Evolutionary conservation across 1,140 invertebrate genomes (phyloP), one percentile per base, ranked within the genome.

Genomic region (Drosophila baimaii): DNA sequence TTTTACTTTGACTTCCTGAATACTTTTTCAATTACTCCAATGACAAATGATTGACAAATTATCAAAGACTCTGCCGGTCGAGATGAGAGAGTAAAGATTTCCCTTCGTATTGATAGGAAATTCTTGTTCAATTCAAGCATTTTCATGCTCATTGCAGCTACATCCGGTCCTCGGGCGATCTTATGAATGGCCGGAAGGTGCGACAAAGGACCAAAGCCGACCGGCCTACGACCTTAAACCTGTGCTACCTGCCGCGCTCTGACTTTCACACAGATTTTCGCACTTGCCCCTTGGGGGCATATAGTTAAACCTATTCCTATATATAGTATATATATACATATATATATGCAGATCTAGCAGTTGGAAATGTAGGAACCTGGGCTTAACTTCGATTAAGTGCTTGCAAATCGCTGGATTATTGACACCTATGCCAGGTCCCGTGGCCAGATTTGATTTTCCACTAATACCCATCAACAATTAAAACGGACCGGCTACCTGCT

Each of bases 381-480:
- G n/a, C 31, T 89, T 90, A 89, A 89, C 85, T 90, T 90, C 57
- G 81, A 90, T 90, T 90, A 90, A 90, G 81, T 81, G 81, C 58
- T 47, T 12, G 9, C 77, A 85, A 89, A 90, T 90, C 84, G 68
- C 52, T 59, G 73, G 85, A 90, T 90, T 90, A 85, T 90, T 81
- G 68, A 90, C 85, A 90, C 85, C 81, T 89, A 66, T 55, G 56
- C 70, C 37, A 1, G 23, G 15, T 37, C 8, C 33, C 41, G 23
- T 21, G 55, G 39, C 25, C 29, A 89, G 84, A 86, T 86, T 90
- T 90, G 82, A 90, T 90, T 90, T 86, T 79, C 69, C 77, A 78
- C 81, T 84, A 90, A 90, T 90, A 63, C 89, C 89, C 80, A 90
- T 90, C 80, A 90, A 84, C 88, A 90, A 90, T 90, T 90, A 90